Evolutionary conservation across 1,140 invertebrate species (phyloP), one percentile per base, ranked within the genome.

Genomic region (Odontomachus brunneus): DNA sequence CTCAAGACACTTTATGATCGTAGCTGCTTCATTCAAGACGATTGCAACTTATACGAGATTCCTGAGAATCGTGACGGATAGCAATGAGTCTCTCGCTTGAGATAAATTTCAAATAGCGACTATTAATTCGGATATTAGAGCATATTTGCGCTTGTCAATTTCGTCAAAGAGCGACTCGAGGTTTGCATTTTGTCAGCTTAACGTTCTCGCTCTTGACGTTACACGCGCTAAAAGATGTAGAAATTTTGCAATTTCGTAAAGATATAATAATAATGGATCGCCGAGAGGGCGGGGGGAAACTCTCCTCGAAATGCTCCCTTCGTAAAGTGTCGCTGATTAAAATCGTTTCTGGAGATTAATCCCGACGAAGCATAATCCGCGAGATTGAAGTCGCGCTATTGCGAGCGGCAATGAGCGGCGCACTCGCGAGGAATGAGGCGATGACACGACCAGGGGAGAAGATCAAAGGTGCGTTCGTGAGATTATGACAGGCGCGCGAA

Each of bases 381-480:
- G 24, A 69, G 53, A 71, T 80, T 78, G 63, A 80, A 69, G 22
- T 15, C 17, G 29, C 48, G 12, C 22, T 22, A 69, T 66, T 69
- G 63, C 62, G 19, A 78, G n/a, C 74, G 38, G 49, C 33, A 80
- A 29, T 29, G 22, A 80, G 14, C 14, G 33, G 14, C 14, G 33
- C 51, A 48, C 24, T 71, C 53, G 38, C 65, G 65, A 57, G 53
- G 17, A 71, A 80, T 57, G n/a, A 48, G 44, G 24, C 33, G 7
- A 29, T 48, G 65, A 48, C 65, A 69, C 48, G 60, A 4, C 19
- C 12, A 29, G 4, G 14, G n/a, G 7, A 59, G n/a, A 71, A 59
- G 75, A 69, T 80, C 75, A 80, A 80, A 80, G 65, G 15, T 66
- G 14, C 19, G 9, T 80, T 24, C 66, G 44, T 11, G n/a, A 57